phyloP scores from a whole-genome alignment of 2,888 invertebrate species.

The Drosophila gaucha region DNA sequence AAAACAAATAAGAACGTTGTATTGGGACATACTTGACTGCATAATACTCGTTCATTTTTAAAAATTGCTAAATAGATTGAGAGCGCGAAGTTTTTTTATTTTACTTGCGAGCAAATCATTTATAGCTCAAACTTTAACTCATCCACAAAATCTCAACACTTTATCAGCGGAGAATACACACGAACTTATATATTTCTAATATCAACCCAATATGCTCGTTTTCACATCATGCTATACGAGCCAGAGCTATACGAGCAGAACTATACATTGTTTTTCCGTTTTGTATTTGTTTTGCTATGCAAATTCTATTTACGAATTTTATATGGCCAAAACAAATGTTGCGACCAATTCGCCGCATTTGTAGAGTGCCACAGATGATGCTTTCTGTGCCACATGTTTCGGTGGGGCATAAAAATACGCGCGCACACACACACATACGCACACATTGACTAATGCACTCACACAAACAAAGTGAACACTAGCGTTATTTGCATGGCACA shows the following conservation, averaged over 20 bases:
- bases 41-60: neutral
- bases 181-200: too few relatives aligned
- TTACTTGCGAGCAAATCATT: too few relatives aligned
- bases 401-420: constrained; percentile 46
- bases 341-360: constrained; percentile 48
- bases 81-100: too few relatives aligned
- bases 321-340: constrained; percentile 28
- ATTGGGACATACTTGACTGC: neutral
- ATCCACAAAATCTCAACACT: too few relatives aligned
- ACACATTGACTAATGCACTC: constrained; percentile 7
- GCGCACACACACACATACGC: constrained; percentile 5
- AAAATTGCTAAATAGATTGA: too few relatives aligned
- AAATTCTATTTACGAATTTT: constrained; percentile 64
- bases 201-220: neutral
- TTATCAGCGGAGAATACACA: too few relatives aligned
- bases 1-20: neutral
- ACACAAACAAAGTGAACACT: constrained; percentile 6
- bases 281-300: constrained; percentile 69
- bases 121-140: too few relatives aligned
- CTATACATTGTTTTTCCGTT: constrained; percentile 30
- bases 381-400: constrained; percentile 27
- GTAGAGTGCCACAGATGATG: constrained; percentile 15
- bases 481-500: constrained; percentile 35
- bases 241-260: constrained; percentile 2
- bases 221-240: neutral